These are phyloP conservation scores for Chloroclystis v-ata DNA, from an alignment of 2,888 invertebrate genomes.

Conservation along the genomic window DNA sequence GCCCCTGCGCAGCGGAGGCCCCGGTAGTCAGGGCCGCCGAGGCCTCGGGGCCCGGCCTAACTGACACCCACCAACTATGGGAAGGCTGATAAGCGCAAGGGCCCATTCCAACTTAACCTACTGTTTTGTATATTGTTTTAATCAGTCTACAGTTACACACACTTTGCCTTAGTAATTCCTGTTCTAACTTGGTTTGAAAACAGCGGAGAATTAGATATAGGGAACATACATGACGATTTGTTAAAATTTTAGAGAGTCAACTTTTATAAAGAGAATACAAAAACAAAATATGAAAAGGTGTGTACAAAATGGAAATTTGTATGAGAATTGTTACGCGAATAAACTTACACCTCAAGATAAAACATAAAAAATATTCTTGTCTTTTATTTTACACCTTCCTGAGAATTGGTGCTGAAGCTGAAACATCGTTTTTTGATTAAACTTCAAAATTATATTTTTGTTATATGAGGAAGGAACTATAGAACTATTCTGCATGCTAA, in stretches of 20 bases:
- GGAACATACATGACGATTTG: constrained; percentile 77
- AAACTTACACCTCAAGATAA: constrained; percentile 79
- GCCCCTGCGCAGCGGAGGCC: constrained; percentile 16
- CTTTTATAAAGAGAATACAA: constrained; percentile 76
- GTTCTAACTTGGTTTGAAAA: constrained; percentile 66
- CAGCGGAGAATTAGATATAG: constrained; percentile 74
- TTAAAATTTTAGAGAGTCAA: constrained; percentile 77
- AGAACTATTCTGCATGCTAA: too few species aligned
- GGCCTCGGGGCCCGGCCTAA: constrained; percentile 33
- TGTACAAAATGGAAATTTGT: constrained; percentile 79
- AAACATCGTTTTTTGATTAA: too few species aligned
- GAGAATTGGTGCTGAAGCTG: too few species aligned
- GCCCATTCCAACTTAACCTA: constrained; percentile 66
- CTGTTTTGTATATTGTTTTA: constrained; percentile 62
- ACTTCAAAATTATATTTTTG: too few species aligned
- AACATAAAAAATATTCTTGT: constrained; percentile 57
- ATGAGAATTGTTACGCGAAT: constrained; percentile 79
- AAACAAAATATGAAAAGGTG: constrained; percentile 72
- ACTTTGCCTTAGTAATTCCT: constrained; percentile 67
- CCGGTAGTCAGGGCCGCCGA: constrained; percentile 10
- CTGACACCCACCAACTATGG: constrained; percentile 46
- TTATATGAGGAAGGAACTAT: too few species aligned
- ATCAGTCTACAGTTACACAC: constrained; percentile 61
- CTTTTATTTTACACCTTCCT: constrained; percentile 53
- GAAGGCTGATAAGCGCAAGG: constrained; percentile 60